A percentile compares a stretch with the other conserved stretches of the same genome.
Conservation (phyloP, 1,140 invertebrate genomes). For the Heliconius hewitsoni region DNA sequence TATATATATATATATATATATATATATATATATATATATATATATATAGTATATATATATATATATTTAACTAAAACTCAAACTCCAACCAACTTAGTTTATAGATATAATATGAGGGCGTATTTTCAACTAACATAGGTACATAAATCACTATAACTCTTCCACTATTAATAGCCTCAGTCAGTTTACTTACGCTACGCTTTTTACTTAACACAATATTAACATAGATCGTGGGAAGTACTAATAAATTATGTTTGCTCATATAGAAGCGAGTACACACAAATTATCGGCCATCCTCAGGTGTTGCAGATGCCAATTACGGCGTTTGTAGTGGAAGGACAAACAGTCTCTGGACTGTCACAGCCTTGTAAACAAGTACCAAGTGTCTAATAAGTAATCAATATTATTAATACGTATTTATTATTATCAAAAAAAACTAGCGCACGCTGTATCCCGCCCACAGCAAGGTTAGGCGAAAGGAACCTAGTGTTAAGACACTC, state of each 20-base stretch:
- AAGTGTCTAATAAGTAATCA: not conserved
- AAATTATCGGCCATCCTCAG: slow-evolving; percentile 34
- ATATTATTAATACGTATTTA: not conserved
- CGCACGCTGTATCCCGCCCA: no score
- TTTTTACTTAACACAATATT: not conserved
- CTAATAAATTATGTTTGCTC: slow-evolving; percentile 24
- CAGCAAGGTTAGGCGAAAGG: no score
- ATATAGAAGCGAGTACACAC: slow-evolving; percentile 18
- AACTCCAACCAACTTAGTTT: no score
- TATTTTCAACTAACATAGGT: not conserved
- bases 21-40: no score
- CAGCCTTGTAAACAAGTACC: not conserved
- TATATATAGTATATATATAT: no score
- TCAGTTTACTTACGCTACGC: not conserved
- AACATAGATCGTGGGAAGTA: not conserved
- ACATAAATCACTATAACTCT: not conserved
- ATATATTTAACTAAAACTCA: no score
- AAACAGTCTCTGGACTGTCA: not conserved
- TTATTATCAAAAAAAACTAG: no score
- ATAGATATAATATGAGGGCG: not conserved
- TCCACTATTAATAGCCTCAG: not conserved
- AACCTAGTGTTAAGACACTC: no score
- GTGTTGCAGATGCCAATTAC: slow-evolving; percentile 30
- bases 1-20: no score
- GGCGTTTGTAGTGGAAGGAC: slow-evolving; percentile 11